Conservation (phyloP, 2,113 vertebrate genomes). For the Pyrgilauda ruficollis region DNA sequence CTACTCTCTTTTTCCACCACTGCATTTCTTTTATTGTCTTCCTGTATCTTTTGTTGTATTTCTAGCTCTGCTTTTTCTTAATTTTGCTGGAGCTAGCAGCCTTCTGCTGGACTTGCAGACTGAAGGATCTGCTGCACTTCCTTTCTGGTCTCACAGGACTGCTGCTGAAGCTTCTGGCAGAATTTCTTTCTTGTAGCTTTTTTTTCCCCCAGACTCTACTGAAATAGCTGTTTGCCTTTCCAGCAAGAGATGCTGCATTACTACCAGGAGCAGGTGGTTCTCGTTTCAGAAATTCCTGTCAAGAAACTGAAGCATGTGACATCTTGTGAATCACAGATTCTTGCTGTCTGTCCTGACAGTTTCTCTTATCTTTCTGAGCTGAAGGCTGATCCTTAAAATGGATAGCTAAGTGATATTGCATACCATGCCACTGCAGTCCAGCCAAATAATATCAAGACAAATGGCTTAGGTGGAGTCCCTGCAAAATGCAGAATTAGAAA, state of each 20-base stretch:
- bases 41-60: neutral
- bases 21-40: neutral
- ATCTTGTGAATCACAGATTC: conserved; percentile 26
- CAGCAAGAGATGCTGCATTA: neutral
- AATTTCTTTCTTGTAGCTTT: neutral
- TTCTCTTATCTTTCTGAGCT: conserved; percentile 21
- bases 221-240: conserved; percentile 29
- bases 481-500: conserved; percentile 10
- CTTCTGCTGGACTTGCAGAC: neutral
- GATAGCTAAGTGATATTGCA: neutral
- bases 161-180: conserved; percentile 32
- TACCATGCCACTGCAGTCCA: neutral
- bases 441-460: neutral
- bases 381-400: conserved; percentile 21
- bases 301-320: conserved; percentile 32
- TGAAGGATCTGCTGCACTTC: conserved; percentile 37
- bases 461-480: conserved; percentile 14
- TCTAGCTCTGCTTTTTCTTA: neutral
- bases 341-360: conserved; percentile 12
- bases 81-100: neutral
- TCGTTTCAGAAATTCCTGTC: conserved; percentile 31
- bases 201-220: neutral
- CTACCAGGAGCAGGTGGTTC: conserved; percentile 47
- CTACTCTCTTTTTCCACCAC: neutral
- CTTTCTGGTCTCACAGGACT: neutral